Evolutionary conservation across 2,113 vertebrate genomes (phyloP), one percentile per base, ranked within the genome.

Genomic region (Gallinago undulata): DNA sequence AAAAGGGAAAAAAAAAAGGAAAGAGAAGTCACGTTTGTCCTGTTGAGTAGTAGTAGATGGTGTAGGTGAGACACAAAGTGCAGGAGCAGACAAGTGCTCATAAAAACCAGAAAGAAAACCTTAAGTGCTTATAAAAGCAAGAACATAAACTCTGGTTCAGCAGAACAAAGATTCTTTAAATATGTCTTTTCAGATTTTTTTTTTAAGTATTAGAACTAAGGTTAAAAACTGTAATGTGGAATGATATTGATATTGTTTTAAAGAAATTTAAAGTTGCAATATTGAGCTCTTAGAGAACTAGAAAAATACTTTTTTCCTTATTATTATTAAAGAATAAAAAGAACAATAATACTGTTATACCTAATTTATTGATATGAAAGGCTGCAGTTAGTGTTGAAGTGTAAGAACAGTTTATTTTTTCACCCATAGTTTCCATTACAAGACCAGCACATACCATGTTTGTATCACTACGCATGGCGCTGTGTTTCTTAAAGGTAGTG

Each of bases 401-500:
- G 6, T 19, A 47, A 75, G 51, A 50, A 39, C 9, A 63, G 24
- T 33, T 78, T 53, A 43, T 62, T 92, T 83, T 48, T 75, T 79
- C 37, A 75, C 7, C 30, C 3, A 4, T 35, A 27, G 37, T 37
- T 78, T 43, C 15, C 17, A 15, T 48, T 66, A 18, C 6, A 24
- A 41, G 39, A 48, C 59, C 39, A 50, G 30, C 15, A 51, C 11
- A 14, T 51, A 24, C 24, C 39, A 45, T 43, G 13, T 53, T 67
- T 78, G 9, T 64, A 11, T 62, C 21, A 2, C 33, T 62, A 0
- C 57, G 8, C 27, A 18, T n/a, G 15, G 12, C 37, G 7, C 2
- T 33, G 4, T 62, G 15, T 50, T 85, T 90, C 37, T 57, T 66
- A 39, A 62, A 67, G 56, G 7, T 13, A 18, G 7, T 6, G 13